Evolutionary conservation across 2,797 vertebrate genomes (phyloP).

Genomic region (Hylomyscus alleni): DNA sequence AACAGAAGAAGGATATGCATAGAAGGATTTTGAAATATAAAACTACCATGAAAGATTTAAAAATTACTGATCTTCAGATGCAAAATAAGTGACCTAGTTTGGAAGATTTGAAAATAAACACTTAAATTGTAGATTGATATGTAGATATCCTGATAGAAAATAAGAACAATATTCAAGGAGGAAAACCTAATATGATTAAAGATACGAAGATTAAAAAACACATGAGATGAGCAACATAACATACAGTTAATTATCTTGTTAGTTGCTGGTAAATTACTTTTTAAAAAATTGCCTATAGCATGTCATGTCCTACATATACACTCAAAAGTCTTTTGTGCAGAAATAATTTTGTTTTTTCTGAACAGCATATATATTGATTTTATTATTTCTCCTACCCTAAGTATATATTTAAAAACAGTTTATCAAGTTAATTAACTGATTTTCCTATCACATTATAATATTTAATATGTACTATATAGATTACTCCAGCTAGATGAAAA

Average conservation of each 20-base stretch:
- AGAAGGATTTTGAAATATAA: background rate
- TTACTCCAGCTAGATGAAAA: background rate
- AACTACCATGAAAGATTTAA: background rate
- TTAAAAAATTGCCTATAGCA: background rate
- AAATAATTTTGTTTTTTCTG: conserved; percentile 47
- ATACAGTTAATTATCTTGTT: conserved; percentile 8
- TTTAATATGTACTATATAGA: background rate
- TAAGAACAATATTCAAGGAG: background rate
- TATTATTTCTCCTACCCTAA: background rate
- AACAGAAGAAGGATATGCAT: background rate
- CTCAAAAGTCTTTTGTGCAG: background rate
- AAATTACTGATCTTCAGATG: background rate
- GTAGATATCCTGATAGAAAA: background rate
- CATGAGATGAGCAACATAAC: background rate
- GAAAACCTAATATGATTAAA: conserved; percentile 22
- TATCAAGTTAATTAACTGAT: background rate
- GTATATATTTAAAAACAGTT: background rate
- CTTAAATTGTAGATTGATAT: background rate
- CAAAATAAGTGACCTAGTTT: conserved; percentile 35
- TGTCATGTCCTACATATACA: background rate
- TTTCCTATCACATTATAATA: background rate
- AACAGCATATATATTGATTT: background rate
- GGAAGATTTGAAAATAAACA: background rate
- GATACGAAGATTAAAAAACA: conserved; percentile 15
- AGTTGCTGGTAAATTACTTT: background rate